phyloP scores from a whole-genome alignment of 2,888 invertebrate genomes.

The Druceiella hillmani region DNA sequence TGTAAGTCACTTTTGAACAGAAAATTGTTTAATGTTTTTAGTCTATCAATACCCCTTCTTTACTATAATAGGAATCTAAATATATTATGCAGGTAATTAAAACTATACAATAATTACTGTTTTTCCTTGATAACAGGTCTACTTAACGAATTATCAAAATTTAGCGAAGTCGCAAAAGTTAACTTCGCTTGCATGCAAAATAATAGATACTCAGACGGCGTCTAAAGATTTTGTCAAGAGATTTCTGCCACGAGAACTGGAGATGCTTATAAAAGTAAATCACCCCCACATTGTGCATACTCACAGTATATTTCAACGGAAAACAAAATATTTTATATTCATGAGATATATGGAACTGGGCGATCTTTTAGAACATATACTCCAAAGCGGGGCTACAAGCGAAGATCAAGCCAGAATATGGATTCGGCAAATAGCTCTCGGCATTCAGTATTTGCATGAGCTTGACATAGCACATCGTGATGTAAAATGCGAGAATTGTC shows the following conservation, averaged over 20 bases:
- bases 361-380: slow-evolving; percentile 66
- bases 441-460: slow-evolving; percentile 68
- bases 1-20: too few species aligned
- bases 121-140: slow-evolving; percentile 32
- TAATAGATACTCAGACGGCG: slow-evolving; percentile 65
- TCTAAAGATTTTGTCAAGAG: slow-evolving; percentile 74
- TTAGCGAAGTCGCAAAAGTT: slow-evolving; percentile 38
- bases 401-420: slow-evolving; percentile 68
- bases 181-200: slow-evolving; percentile 62
- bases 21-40: too few species aligned
- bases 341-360: slow-evolving; percentile 72
- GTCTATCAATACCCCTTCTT: too few species aligned
- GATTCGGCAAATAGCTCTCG: slow-evolving; percentile 63
- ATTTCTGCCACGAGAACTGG: slow-evolving; percentile 78
- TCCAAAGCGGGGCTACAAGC: slow-evolving; percentile 60
- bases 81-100: too few species aligned
- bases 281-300: slow-evolving; percentile 78
- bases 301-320: slow-evolving; percentile 68
- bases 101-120: too few species aligned
- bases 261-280: slow-evolving; percentile 67
- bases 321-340: slow-evolving; percentile 68
- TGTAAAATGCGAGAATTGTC: slow-evolving; percentile 80
- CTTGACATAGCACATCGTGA: slow-evolving; percentile 74
- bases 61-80: too few species aligned
- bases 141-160: slow-evolving; percentile 43